Evolutionary conservation across 2,113 vertebrate genomes (phyloP).

Genomic region (Tychaedon coryphoeus): DNA sequence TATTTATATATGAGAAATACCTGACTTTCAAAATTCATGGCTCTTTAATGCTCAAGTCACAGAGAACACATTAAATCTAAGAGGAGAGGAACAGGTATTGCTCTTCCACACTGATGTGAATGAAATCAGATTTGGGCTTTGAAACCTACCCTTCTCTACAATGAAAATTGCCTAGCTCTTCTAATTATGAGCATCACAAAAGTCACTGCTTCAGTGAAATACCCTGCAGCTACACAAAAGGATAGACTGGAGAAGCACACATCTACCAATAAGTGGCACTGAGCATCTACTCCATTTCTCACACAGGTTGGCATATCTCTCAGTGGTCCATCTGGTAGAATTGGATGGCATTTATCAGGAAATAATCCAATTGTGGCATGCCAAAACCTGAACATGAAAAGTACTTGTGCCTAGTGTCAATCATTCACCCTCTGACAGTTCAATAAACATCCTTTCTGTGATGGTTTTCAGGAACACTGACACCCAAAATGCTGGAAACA

Average conservation of each 20-base stretch:
- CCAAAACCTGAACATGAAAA: slow-evolving; percentile 73
- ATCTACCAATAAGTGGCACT: slow-evolving; percentile 63
- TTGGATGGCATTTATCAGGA: slow-evolving; percentile 76
- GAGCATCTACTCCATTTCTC: slow-evolving; percentile 55
- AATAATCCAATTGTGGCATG: slow-evolving; percentile 73
- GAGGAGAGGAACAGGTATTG: not conserved
- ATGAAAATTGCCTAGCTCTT: slow-evolving; percentile 32
- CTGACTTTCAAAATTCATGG: slow-evolving; percentile 5
- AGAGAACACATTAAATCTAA: not conserved
- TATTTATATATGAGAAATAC: slow-evolving; percentile 42
- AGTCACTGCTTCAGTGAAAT: slow-evolving; percentile 59
- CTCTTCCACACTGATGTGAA: not conserved
- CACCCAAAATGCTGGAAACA: slow-evolving; percentile 62
- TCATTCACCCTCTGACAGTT: slow-evolving; percentile 74
- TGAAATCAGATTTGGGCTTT: slow-evolving; percentile 9
- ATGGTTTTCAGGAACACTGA: slow-evolving; percentile 68
- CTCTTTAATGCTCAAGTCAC: not conserved
- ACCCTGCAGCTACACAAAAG: slow-evolving; percentile 65
- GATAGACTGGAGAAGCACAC: slow-evolving; percentile 57
- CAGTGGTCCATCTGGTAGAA: slow-evolving; percentile 65
- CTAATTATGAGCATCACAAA: slow-evolving; percentile 59
- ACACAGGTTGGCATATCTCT: slow-evolving; percentile 72
- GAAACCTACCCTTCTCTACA: not conserved
- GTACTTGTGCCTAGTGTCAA: slow-evolving; percentile 72
- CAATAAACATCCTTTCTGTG: slow-evolving; percentile 71